Base-by-base conservation (phyloP, 2,888 invertebrate genomes). In the Drosophila nr. medialis region DNA sequence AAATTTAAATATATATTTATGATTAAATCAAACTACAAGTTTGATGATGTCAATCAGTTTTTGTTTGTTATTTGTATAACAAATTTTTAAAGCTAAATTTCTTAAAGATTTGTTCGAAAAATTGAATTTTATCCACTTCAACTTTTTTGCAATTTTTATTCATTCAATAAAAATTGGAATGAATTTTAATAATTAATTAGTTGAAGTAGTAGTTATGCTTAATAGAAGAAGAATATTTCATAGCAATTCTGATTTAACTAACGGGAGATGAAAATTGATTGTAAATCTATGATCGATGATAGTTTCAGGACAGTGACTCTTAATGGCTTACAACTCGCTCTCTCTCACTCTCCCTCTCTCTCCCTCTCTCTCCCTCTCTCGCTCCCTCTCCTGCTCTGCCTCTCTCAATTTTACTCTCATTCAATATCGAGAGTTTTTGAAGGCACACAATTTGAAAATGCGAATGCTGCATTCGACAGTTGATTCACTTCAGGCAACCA, bases 381-480 rank as follows among this genome's bases (percentile, higher is more conserved):
- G 5, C 8, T 27, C 24, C 5, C 24, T 45, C 45, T 13, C 45
- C 0, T 21, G 13, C 24, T 11, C 24, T 3, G 11, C 0, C 18
- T 50, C n/a, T 27, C 11, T 4, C 13, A 4, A 4, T 13, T 13
- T 36, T 42, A 32, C 7, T 45, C 0, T 32, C 15, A 29, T n/a
- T 29, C 13, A n/a, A n/a, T 2, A 24, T 53, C 5, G 4, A 42
- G 21, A 13, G 11, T 5, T 3, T 42, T 45, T 27, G 27, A 49
- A 18, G 2, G 21, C 48, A 24, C 7, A 42, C 4, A 48, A 27
- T 38, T 34, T 2, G 15, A 32, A 50, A 60, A 42, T 71, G 61
- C 53, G 11, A 51, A 15, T 56, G 38, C 45, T 45, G 62, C 51
- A 72, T 15, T 27, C 32, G 62, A 32, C 51, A 32, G 51, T 56